Evolutionary conservation across 2,888 invertebrate genomes (phyloP), one percentile per base, ranked within the genome.

Genomic region (Celastrina argiolus): DNA sequence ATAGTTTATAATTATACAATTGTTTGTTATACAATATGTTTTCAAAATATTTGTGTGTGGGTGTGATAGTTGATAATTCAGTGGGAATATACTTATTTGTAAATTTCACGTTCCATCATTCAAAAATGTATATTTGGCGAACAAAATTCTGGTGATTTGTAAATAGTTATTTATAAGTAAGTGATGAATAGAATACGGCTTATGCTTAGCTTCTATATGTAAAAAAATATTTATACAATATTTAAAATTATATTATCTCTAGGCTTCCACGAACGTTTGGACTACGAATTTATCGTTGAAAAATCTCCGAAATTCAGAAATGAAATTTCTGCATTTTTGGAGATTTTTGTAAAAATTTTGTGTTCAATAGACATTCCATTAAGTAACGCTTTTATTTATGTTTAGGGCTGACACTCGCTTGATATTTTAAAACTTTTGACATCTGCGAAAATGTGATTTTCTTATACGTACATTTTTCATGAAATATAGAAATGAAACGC

Each of bases 81-180:
- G 61, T 61, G 39, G 61, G n/a, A 14, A 61, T 39, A 61, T 61
- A 61, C 39, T 61, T 59, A 31, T 61, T 61, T 61, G 61, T 61
- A 61, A 61, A 61, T 39, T 61, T 61, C 36, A 39, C 5, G 22
- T 56, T 22, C 39, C 14, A 10, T 61, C 61, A 36, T 61, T 36
- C 18, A 61, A 61, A 61, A 61, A 61, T 61, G 61, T 61, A 61
- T 39, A 61, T 61, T 61, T 39, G 36, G 61, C 16, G 39, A 36
- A 61, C 1, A 34, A 59, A 83, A 83, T 89, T 91, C 88, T 89
- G 89, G 91, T 88, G 88, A 86, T 84, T 83, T 91, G 91, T 91
- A 90, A 81, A 91, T 91, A 91, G 84, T 89, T 51, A 90, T 89
- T 90, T 89, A 88, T 88, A 90, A 90, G 88, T 88, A 84, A 88